Percentiles rank a stretch among this genome's conserved stretches.
Conservation (phyloP, 2,113 vertebrate genomes). For the Urocynchramus pylzowi region DNA sequence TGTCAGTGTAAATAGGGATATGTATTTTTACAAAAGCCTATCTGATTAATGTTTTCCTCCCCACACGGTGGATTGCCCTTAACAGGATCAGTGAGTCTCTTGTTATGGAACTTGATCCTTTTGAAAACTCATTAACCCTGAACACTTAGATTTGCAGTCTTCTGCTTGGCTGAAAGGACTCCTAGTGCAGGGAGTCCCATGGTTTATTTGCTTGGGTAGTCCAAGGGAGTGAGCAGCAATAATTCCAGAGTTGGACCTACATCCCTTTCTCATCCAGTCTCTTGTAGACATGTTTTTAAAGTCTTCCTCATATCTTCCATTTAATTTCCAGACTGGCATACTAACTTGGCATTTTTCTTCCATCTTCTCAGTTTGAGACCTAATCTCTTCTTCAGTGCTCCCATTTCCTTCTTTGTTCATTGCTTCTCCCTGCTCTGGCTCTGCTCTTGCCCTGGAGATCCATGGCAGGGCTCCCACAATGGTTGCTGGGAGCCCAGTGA, state of each 20-base stretch:
- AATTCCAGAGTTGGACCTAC: neutral
- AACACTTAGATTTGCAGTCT: neutral
- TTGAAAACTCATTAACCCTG: neutral
- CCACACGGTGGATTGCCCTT: neutral
- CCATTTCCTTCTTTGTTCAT: neutral
- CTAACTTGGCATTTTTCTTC: neutral
- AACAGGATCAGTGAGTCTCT: neutral
- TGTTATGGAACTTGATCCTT: neutral
- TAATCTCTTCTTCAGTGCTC: neutral
- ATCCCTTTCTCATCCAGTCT: neutral
- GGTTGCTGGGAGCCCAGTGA: neutral
- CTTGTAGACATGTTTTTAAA: neutral
- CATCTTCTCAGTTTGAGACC: neutral
- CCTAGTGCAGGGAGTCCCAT: neutral
- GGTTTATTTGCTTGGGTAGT: neutral
- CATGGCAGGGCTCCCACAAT: accelerated
- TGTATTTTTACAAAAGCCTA: neutral
- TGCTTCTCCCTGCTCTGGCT: neutral
- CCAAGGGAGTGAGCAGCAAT: neutral
- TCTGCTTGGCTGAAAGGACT: neutral
- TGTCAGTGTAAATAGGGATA: neutral
- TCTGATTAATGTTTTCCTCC: neutral
- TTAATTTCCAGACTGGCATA: neutral
- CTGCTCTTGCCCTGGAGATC: neutral
- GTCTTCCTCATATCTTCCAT: neutral